These are phyloP conservation scores for Polymixis lichenea DNA, from an alignment of 2,888 invertebrate genomes.

Conservation along the genomic window DNA sequence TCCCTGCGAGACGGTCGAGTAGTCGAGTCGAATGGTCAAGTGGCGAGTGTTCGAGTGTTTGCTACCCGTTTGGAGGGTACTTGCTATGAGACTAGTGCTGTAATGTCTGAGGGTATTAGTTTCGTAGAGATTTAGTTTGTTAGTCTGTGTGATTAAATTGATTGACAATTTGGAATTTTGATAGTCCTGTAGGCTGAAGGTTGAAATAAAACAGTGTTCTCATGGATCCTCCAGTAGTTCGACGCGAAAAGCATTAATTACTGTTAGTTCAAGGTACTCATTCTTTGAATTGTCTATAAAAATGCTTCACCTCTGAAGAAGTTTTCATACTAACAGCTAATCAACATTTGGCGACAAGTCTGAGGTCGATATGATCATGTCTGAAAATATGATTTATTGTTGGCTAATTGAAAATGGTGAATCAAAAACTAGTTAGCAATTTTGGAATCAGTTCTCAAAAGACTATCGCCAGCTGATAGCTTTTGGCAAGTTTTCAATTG, in stretches of 20 bases:
- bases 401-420: too few relatives aligned
- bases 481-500: too few relatives aligned
- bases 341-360: too few relatives aligned
- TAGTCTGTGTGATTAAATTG: background rate
- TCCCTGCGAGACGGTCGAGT: conserved; percentile 31
- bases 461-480: too few relatives aligned
- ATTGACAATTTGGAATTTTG: background rate
- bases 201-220: background rate
- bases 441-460: too few relatives aligned
- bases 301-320: too few relatives aligned
- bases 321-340: too few relatives aligned
- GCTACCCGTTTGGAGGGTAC: conserved; percentile 37
- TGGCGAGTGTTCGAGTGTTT: conserved; percentile 41
- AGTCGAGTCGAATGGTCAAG: conserved; percentile 24
- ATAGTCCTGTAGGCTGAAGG: background rate
- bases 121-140: background rate
- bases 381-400: too few relatives aligned
- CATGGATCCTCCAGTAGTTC: background rate
- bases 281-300: too few relatives aligned
- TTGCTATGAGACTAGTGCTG: conserved; percentile 22
- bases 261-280: background rate
- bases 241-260: background rate
- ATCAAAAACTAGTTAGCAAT: too few relatives aligned
- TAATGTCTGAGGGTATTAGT: conserved; percentile 34
- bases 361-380: background rate